Percentiles rank a stretch among this genome's conserved stretches.
Evolutionary conservation across 2,888 invertebrate species (phyloP).

Genomic region (Habroteleia sp.): DNA sequence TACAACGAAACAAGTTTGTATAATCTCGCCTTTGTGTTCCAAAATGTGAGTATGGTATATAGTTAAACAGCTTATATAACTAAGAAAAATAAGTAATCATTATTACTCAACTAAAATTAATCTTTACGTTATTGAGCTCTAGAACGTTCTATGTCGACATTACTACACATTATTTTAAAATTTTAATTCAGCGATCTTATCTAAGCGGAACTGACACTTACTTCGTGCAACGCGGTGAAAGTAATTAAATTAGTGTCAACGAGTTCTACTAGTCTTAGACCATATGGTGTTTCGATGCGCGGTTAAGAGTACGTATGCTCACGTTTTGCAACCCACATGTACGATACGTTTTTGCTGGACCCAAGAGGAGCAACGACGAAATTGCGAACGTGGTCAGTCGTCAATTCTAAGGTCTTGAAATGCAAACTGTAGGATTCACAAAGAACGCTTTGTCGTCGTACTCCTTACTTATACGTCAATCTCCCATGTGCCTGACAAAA

Average conservation of each 20-base stretch:
- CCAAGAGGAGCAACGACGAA: slow-evolving; percentile 59
- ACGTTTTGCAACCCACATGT: slow-evolving; percentile 30
- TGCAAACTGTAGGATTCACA: slow-evolving; percentile 16
- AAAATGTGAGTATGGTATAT: too few species aligned
- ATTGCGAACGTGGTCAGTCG: slow-evolving; percentile 66
- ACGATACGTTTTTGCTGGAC: slow-evolving; percentile 14
- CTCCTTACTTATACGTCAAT: slow-evolving; percentile 25
- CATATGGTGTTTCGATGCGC: slow-evolving; percentile 63
- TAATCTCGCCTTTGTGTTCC: too few species aligned
- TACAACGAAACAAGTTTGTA: too few species aligned
- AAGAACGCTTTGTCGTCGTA: slow-evolving; percentile 30
- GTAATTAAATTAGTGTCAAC: slow-evolving; percentile 71
- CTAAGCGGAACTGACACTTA: slow-evolving; percentile 35
- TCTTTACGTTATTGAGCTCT: too few species aligned
- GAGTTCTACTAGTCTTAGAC: slow-evolving; percentile 68
- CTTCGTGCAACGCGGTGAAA: slow-evolving; percentile 67
- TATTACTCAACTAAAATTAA: too few species aligned
- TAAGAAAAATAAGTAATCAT: too few species aligned
- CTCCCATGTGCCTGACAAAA: slow-evolving; percentile 44
- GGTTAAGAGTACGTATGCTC: neutral
- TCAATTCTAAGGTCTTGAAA: slow-evolving; percentile 32
- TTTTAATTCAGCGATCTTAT: slow-evolving; percentile 13
- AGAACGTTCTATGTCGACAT: too few species aligned
- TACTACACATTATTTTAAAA: neutral
- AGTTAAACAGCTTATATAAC: too few species aligned